phyloP scores from a whole-genome alignment of 2,797 vertebrate species.

The Telmatherina bonti region DNA sequence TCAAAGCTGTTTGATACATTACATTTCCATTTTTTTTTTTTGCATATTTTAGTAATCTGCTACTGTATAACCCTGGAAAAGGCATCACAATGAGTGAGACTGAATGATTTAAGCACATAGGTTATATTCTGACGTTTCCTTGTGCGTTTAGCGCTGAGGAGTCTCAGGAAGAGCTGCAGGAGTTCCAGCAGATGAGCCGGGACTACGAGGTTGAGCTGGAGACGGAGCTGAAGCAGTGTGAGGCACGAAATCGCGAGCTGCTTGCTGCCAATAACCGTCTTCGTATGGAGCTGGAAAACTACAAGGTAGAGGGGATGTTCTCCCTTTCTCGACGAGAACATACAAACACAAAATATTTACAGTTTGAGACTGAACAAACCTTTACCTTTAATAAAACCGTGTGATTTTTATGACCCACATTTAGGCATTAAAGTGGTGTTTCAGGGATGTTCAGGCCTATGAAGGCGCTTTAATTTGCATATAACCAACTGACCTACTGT shows the following conservation, averaged over 20 bases:
- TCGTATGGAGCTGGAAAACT: constrained; percentile 88
- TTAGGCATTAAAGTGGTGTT: not conserved
- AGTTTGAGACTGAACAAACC: not conserved
- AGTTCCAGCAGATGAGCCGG: constrained; percentile 96
- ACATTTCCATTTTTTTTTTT: no score
- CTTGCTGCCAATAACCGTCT: constrained; percentile 88
- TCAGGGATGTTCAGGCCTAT: not conserved
- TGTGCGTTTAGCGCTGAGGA: constrained; percentile 83
- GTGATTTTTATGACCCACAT: no score
- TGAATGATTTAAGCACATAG: not conserved
- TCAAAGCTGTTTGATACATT: not conserved
- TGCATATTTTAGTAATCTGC: no score
- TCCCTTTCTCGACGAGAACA: no score
- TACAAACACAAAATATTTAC: no score
- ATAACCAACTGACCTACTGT: not conserved
- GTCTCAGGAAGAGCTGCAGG: constrained; percentile 89
- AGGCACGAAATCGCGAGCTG: constrained; percentile 90
- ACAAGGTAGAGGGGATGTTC: constrained; percentile 83
- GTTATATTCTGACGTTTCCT: not conserved
- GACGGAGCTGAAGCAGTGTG: constrained; percentile 91
- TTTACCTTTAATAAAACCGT: not conserved
- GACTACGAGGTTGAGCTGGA: constrained; percentile 97
- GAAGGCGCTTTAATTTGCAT: constrained; percentile 7
- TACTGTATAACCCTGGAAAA: not conserved
- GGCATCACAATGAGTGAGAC: not conserved